phyloP scores from a whole-genome alignment of 37 sponge, comb jelly and placozoan species.

The Oopsacas minuta region DNA sequence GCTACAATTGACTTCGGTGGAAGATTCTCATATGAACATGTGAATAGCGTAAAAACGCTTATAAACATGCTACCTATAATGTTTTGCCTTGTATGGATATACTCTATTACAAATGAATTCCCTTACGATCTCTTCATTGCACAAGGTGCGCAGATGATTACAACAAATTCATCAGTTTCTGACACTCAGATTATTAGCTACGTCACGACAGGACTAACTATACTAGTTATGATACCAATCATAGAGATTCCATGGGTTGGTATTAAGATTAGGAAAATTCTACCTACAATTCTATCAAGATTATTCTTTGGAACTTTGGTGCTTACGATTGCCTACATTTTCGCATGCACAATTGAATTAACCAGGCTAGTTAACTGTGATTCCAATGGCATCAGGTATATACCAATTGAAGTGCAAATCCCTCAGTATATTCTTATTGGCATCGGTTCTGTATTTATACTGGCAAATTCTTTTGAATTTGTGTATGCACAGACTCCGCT shows the following conservation, averaged over 20 bases:
- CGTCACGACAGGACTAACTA: background rate
- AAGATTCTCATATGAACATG: background rate
- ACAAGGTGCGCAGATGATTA: background rate
- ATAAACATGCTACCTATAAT: slow-evolving; percentile 6
- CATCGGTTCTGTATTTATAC: background rate
- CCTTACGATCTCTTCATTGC: slow-evolving; percentile 10
- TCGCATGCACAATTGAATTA: background rate
- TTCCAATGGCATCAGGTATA: background rate
- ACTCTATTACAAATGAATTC: background rate
- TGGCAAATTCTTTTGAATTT: background rate
- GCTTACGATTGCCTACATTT: background rate
- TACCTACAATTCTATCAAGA: background rate
- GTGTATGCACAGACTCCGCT: background rate
- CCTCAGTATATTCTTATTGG: background rate
- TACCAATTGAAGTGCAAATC: background rate
- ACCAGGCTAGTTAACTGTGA: background rate
- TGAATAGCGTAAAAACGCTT: background rate
- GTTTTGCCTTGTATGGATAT: background rate
- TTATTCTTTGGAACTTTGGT: background rate
- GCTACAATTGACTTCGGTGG: background rate
- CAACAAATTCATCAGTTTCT: background rate
- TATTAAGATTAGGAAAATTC: background rate
- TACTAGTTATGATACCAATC: background rate
- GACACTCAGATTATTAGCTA: background rate
- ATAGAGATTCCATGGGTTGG: background rate